Conservation (phyloP, 2,113 vertebrate genomes). For the Myotis davidii region DNA sequence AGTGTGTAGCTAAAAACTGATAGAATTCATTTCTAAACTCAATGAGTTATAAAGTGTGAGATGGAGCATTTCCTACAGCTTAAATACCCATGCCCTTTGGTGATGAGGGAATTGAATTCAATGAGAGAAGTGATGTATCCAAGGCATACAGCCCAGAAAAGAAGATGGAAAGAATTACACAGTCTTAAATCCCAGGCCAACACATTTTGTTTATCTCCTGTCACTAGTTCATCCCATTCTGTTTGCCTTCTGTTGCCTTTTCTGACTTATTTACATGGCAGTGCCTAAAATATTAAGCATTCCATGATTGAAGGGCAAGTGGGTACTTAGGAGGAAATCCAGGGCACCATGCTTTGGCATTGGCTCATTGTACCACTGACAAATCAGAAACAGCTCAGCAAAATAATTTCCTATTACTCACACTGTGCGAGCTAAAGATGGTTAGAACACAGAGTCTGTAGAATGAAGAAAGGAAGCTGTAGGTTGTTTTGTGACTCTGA, state of each 20-base stretch:
- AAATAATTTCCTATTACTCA: background rate
- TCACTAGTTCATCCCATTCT: background rate
- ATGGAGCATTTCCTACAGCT: background rate
- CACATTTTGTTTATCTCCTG: background rate
- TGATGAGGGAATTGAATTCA: background rate
- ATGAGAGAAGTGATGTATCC: background rate
- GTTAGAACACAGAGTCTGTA: background rate
- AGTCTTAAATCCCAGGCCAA: background rate
- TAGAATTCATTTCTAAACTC: background rate
- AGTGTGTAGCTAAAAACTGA: background rate
- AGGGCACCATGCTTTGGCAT: background rate
- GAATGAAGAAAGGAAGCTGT: background rate
- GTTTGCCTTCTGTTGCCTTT: background rate
- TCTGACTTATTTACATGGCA: background rate
- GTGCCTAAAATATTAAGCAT: background rate
- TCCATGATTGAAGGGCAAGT: background rate
- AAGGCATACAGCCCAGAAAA: background rate
- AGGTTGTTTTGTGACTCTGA: background rate
- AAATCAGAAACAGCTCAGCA: background rate
- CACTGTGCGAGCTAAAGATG: background rate
- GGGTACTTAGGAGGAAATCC: background rate
- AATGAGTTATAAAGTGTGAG: background rate
- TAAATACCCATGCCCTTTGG: background rate
- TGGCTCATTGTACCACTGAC: background rate
- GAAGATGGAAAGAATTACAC: background rate